Base-by-base conservation (phyloP, 2,888 invertebrate genomes). In the Brachypalpus laphriformis region DNA sequence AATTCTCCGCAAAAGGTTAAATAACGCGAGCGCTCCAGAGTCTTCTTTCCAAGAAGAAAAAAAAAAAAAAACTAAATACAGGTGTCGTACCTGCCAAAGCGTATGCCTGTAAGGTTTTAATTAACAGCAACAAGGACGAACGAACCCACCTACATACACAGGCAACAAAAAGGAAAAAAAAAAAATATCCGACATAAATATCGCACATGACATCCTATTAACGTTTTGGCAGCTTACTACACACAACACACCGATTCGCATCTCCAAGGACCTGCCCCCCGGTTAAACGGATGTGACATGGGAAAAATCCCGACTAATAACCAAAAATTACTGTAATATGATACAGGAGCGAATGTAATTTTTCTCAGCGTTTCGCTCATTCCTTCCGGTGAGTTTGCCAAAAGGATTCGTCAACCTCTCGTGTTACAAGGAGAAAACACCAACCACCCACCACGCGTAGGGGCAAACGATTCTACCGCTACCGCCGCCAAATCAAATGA, bases 401-500 rank as follows among this genome's bases (percentile, higher is more conserved):
- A 56, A 61, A 59, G 59, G 72, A 82, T 68, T 72, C 72, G 42
- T 74, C 74, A 75, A 40, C 59, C 59, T 56, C 16, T 56, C 25
- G 59, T 6, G 9, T 47, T 20, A 47, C 20, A 7, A 8, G 16
- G 18, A 18, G 18, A 18, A 45, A 45, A n/a, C 7, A 14, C 7
- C 1, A 59, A 49, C 22, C 25, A 61, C 18, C 61, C 22, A 65
- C 31, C 14, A n/a, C 49, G 14, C 51, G 28, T 25, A 20, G 2
- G 4, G 42, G 14, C 20, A 40, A 14, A 59, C 16, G 49, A 20
- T 68, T 7, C 49, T 57, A 28, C 22, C 81, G 37, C 6, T 56
- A 37, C 37, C 25, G 5, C 14, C 25, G 82, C 88, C 88, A 88
- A 88, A 89, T 90, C 88, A 90, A 90, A 90, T 90, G 89, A 88